phyloP scores from a whole-genome alignment of 2,113 vertebrate genomes.

The Probosciger aterrimus region DNA sequence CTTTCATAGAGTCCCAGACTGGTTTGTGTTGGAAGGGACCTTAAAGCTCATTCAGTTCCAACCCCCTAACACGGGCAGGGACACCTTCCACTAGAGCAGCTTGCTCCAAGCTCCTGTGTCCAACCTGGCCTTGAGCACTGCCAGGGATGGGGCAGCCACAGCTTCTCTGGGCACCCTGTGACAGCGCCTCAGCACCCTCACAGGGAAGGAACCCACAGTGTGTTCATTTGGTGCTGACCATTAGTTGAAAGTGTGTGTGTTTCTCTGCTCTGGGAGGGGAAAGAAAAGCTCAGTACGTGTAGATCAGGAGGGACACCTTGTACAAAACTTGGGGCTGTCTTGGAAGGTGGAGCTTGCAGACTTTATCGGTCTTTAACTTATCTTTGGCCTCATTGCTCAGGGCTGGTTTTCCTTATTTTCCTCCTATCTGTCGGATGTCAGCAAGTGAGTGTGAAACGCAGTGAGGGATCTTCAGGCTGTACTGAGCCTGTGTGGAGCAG shows the following conservation, averaged over 20 bases:
- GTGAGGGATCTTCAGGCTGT: neutral
- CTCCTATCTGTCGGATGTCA: neutral
- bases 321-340: neutral
- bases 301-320: neutral
- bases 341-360: neutral
- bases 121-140: neutral
- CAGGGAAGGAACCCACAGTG: neutral
- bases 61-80: neutral
- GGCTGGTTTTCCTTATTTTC: neutral
- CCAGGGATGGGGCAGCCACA: neutral
- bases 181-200: neutral
- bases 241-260: neutral
- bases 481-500: neutral
- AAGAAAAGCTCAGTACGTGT: neutral
- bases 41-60: neutral
- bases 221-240: neutral
- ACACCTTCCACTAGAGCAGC: neutral
- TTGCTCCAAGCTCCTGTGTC: neutral
- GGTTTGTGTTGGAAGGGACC: neutral
- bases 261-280: neutral
- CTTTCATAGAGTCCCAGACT: neutral
- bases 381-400: neutral
- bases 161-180: neutral
- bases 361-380: neutral
- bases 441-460: neutral